Base-by-base conservation (phyloP, 2,113 vertebrate genomes). In the Hymenochirus boettgeri region DNA sequence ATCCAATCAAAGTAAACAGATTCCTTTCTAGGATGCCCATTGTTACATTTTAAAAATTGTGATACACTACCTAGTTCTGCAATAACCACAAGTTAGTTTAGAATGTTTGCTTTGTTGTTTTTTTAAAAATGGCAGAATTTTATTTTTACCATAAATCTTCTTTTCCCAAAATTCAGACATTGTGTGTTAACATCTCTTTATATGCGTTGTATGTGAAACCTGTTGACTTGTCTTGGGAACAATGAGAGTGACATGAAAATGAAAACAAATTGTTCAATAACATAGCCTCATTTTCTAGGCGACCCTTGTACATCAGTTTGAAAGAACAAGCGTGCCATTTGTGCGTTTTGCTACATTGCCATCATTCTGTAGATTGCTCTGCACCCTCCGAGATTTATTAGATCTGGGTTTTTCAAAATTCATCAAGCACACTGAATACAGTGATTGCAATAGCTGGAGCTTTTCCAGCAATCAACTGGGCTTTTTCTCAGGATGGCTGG, bases 321-420 rank as follows among this genome's bases (percentile, higher is more conserved):
- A 54, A 50, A 63, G 33, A 42, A 57, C 27, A 57, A 24, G 35
- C 39, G 61, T 53, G 61, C 35, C 35, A 22, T 22, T 63, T 21
- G 47, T 45, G 50, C 61, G 42, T 23, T 45, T 63, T 63, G 31
- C 50, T 35, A 54, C 53, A 52, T 63, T 23, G 33, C 27, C 51
- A 19, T 48, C 24, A 27, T 54, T 53, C 56, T 33, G 23, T 65
- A 35, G 53, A 48, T 33, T 50, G 53, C 63, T 65, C 39, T 18
- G 39, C 35, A 46, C 42, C 31, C 64, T 29, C 42, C 13, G 55
- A 66, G 64, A 58, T 66, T 66, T 58, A 66, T 66, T 66, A 58
- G 42, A 58, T 66, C 57, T 46, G 54, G 59, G 61, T 54, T 51
- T 55, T 66, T 59, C 31, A 66, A 23, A 52, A 58, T 66, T 58